Evolutionary conservation across 2,113 vertebrate species (phyloP), one percentile per base, ranked within the genome.

Genomic region (Varanus komodoensis): DNA sequence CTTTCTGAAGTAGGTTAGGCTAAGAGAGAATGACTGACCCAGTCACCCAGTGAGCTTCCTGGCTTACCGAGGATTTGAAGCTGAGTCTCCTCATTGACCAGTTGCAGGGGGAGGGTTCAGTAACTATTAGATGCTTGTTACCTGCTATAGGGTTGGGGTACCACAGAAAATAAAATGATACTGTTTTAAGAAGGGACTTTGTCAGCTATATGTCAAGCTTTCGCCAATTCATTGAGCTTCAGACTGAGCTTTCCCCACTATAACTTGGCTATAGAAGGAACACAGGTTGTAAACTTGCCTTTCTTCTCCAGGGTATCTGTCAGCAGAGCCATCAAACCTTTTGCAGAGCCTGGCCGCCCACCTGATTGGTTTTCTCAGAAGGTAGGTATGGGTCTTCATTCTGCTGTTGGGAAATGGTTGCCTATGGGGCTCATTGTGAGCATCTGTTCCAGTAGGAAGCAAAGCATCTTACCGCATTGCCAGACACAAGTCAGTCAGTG

Each of bases 331-430:
- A 99, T 99, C 97, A 99, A 99, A 94, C 99, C 99, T 78, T 99
- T 99, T 95, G 99, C 99, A 91, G 99, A 99, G 94, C 95, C 98
- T 50, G 99, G 99, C 77, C 98, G 99, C 44, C 99, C 99, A 87
- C 98, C 99, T 87, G 99, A 99, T 95, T 99, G 99, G 99, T 99
- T 99, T 96, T 99, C 99, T 84, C 99, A 99, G 91, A 99, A 99
- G 98, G 99, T 99, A 95, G 96, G 94, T 87, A 11, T 8, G 0
- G 4, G 1, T 73, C 92, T 27, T 91, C 12, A 2, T 4, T 61
- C 75, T 23, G 21, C 57, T 38, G 19, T 23, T 38, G 4, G 8
- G 69, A 6, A 74, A 25, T 27, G 27, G 48, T 34, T 68, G 48
- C 25, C 64, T n/a, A 17, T 15, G 32, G 57, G 61, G 7, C n/a